Evolutionary conservation across 2,797 vertebrate genomes (phyloP).

Genomic region (Xiphorhynchus erythropygius): DNA sequence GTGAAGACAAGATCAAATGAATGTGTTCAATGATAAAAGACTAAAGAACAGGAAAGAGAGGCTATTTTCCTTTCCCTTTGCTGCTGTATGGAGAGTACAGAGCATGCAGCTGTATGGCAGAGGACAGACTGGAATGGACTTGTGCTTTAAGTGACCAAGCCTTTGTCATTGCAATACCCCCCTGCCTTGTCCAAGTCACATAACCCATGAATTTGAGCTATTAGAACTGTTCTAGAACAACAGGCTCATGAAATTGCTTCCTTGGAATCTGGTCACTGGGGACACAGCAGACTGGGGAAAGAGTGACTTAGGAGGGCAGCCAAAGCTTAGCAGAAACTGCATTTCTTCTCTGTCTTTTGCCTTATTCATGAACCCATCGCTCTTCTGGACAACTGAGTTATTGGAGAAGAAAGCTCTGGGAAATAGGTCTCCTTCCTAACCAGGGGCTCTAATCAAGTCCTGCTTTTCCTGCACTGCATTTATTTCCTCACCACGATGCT

Average conservation of each 20-base stretch:
- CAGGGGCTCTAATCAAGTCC: not conserved
- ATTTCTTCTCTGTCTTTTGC: not conserved
- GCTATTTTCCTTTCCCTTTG: not conserved
- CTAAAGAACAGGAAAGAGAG: not conserved
- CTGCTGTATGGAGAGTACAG: not conserved
- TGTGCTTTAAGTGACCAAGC: not conserved
- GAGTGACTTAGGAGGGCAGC: not conserved
- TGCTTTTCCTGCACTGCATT: not conserved
- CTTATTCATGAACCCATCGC: not conserved
- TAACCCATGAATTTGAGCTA: not conserved
- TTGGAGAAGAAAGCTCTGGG: not conserved
- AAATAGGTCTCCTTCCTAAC: not conserved
- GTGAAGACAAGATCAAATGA: not conserved
- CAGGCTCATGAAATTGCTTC: not conserved
- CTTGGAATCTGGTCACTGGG: not conserved
- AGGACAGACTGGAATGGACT: not conserved
- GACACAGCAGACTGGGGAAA: not conserved
- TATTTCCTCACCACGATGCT: not conserved
- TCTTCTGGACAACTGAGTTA: not conserved
- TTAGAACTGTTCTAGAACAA: not conserved
- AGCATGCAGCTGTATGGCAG: not conserved
- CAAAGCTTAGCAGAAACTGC: not conserved
- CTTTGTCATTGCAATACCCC: not conserved
- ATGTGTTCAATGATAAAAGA: not conserved
- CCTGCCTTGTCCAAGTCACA: not conserved